phyloP scores from a whole-genome alignment of 1,140 invertebrate genomes.

The Vanessa tameamea region DNA sequence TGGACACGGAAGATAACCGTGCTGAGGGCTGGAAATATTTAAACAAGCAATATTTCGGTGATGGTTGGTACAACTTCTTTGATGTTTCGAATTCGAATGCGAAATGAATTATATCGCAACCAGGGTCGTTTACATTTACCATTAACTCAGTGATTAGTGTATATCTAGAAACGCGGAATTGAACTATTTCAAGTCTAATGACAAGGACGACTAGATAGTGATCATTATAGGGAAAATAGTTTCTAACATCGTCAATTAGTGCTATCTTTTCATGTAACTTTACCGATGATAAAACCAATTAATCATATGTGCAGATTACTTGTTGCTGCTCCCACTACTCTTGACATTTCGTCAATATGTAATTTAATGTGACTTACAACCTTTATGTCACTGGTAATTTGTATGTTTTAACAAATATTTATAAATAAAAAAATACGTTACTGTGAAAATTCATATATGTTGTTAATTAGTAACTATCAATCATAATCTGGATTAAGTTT shows the following conservation, averaged over 20 bases:
- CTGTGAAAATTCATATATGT: no score
- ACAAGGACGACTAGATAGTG: not conserved
- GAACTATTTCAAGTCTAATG: not conserved
- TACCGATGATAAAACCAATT: slow-evolving; percentile 8
- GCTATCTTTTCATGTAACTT: not conserved
- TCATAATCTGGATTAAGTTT: not conserved
- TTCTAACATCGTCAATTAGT: not conserved
- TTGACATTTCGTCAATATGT: not conserved
- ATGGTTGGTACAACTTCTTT: slow-evolving; percentile 62
- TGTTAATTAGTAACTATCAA: not conserved
- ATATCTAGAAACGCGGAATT: not conserved
- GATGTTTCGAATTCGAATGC: slow-evolving; percentile 13
- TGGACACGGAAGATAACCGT: slow-evolving; percentile 69
- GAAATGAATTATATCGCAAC: slow-evolving; percentile 26
- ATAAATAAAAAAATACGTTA: no score
- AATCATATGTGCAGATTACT: slow-evolving; percentile 24
- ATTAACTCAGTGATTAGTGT: not conserved
- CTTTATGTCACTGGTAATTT: no score
- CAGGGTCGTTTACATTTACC: not conserved
- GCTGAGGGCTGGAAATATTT: slow-evolving; percentile 81
- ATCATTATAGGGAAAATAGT: not conserved
- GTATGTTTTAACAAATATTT: no score
- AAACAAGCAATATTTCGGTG: slow-evolving; percentile 79
- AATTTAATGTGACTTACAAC: no score
- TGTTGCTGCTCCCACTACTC: slow-evolving; percentile 7